Evolutionary conservation across 37 sponge, comb jelly and placozoan genomes (phyloP).

Genomic region (Axinella damicornis): DNA sequence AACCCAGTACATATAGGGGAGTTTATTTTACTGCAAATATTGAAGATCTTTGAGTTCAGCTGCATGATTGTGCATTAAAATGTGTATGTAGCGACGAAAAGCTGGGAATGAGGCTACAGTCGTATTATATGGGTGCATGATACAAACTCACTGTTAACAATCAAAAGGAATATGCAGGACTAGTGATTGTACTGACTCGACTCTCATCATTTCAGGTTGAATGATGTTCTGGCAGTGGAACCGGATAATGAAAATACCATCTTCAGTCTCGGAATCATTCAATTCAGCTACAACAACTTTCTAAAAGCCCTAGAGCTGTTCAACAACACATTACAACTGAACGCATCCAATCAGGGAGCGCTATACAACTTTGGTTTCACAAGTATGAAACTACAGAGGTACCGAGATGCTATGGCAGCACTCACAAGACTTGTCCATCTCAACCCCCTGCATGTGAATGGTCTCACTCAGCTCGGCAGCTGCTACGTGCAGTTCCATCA

Average conservation of each 20-base stretch:
- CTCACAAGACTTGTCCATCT: not conserved
- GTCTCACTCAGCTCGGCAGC: slow-evolving; percentile 1
- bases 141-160: no score
- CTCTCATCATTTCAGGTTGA: slow-evolving; percentile 1
- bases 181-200: no score
- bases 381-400: slow-evolving; percentile 1
- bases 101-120: no score
- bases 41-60: no score
- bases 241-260: slow-evolving; percentile 5
- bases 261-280: slow-evolving; percentile 9
- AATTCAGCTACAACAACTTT: not conserved
- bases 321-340: not conserved
- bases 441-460: slow-evolving; percentile 29
- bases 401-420: not conserved
- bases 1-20: no score
- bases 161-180: no score
- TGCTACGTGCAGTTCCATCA: not conserved
- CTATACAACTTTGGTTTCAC: slow-evolving; percentile 2
- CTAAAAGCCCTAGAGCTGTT: not conserved
- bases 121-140: no score
- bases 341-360: not conserved
- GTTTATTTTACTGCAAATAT: no score
- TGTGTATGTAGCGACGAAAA: no score
- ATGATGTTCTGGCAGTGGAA: not conserved
- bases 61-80: no score